Percentiles rank a stretch among this genome's conserved stretches.
phyloP scores from a whole-genome alignment of 2,888 invertebrate genomes.

The Aquatica leii region DNA sequence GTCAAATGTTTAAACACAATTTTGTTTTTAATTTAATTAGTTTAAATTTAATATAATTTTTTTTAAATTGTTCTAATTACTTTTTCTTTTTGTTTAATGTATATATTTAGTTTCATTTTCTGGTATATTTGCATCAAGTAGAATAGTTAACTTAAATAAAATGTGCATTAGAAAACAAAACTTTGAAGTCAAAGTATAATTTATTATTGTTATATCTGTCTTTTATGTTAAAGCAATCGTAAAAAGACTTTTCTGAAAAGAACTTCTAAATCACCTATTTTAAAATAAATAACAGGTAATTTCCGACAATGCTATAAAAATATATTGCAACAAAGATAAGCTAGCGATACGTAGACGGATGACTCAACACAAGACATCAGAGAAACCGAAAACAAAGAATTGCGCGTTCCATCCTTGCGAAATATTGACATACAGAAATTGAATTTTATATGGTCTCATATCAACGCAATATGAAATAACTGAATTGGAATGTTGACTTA shows the following conservation, averaged over 20 bases:
- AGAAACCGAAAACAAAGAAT: conserved; percentile 37
- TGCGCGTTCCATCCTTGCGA: conserved; percentile 31
- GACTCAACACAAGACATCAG: conserved; percentile 30
- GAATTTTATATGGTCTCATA: conserved; percentile 51
- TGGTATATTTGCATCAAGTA: no score
- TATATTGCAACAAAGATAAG: conserved; percentile 27
- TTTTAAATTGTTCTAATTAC: no score
- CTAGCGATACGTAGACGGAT: conserved; percentile 28
- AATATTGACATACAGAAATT: conserved; percentile 46
- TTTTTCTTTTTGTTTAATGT: no score
- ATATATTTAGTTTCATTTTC: no score
- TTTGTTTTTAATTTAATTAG: no score
- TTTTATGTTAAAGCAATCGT: no score
- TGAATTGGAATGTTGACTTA: conserved; percentile 45
- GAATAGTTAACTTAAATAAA: no score
- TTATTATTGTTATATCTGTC: no score
- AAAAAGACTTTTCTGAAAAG: neutral
- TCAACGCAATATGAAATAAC: conserved; percentile 50
- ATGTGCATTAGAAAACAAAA: no score
- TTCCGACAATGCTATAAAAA: conserved; percentile 26
- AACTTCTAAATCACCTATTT: conserved; percentile 18
- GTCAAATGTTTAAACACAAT: no score
- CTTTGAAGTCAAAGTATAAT: no score
- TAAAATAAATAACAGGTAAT: conserved; percentile 30
- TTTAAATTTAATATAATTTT: no score